Base-by-base conservation (phyloP, 2,888 invertebrate species). In the Clepsis dumicolana region DNA sequence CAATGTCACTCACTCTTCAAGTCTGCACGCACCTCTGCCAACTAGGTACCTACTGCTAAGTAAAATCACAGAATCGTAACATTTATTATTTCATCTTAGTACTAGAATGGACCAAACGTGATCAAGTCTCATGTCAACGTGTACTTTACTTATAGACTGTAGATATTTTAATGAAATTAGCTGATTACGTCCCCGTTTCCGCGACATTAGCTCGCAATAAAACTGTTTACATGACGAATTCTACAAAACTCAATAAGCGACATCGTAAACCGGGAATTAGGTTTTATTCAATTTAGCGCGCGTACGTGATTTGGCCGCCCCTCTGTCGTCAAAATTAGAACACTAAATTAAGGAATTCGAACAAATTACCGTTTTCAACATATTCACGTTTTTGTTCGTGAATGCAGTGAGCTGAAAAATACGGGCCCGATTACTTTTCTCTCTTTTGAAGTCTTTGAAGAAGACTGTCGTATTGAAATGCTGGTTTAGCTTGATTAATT, bases 281-380 rank as follows among this genome's bases (percentile, higher is more conserved):
- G 80, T 81, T 88, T 87, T 83, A 88, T 90, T 87, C 80, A 84
- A 88, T 91, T 89, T 87, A 83, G 77, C 80, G 79, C 72, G 71
- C 76, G 86, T 82, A 85, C 90, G 90, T 89, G 89, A 86, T 88
- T 88, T 88, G 86, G 87, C 89, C 77, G 41, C 38, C 59, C 57
- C 74, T 69, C 75, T 73, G 75, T 73, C 72, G 75, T 74, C 76
- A n/a, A 54, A 71, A 75, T 81, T 80, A 83, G 79, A 77, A 73
- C 72, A 72, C 77, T 75, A 70, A 75, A 85, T 85, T 84, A 83
- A 80, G 79, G 79, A 83, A 80, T 79, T 74, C 71, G 74, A 73
- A 76, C 72, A 73, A 75, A 77, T 70, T 73, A 64, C 72, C 75
- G 72, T 76, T 72, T 63, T 52, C 24, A 53, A 38, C 35, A 52